phyloP scores from a whole-genome alignment of 2,113 vertebrate species.

The Plecturocebus donacophilus region DNA sequence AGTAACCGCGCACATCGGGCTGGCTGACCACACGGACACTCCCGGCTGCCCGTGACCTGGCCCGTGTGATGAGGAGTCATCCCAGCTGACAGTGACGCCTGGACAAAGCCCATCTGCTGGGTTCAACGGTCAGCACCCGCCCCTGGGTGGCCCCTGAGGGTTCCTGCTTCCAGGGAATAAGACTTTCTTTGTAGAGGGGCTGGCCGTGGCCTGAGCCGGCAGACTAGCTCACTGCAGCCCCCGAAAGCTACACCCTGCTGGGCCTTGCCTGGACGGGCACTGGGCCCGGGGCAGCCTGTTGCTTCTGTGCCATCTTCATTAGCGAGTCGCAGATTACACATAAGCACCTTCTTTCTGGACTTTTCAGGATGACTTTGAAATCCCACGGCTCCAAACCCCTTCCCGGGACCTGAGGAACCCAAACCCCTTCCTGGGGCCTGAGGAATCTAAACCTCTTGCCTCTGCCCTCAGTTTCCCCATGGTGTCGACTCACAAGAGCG shows the following conservation, averaged over 20 bases:
- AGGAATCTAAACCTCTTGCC: neutral
- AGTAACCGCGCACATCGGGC: neutral
- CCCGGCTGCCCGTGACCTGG: rapidly evolving
- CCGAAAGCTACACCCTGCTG: rapidly evolving
- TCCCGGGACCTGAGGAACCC: neutral
- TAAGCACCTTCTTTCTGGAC: neutral
- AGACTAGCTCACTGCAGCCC: neutral
- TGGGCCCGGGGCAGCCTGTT: no score
- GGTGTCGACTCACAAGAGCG: rapidly evolving
- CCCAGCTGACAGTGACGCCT: rapidly evolving
- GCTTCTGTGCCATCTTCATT: neutral
- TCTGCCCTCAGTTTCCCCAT: neutral
- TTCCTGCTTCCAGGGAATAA: rapidly evolving
- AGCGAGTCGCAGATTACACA: rapidly evolving
- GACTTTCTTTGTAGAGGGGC: neutral
- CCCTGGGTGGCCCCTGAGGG: rapidly evolving
- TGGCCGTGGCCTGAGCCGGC: no score
- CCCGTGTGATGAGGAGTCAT: neutral
- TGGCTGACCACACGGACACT: neutral
- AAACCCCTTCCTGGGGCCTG: rapidly evolving
- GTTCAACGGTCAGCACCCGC: rapidly evolving
- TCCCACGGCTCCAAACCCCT: neutral
- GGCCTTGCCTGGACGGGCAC: neutral
- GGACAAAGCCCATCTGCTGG: rapidly evolving
- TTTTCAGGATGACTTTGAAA: neutral